Base-by-base conservation (phyloP, 1,140 invertebrate species). In the Panulirus ornatus region DNA sequence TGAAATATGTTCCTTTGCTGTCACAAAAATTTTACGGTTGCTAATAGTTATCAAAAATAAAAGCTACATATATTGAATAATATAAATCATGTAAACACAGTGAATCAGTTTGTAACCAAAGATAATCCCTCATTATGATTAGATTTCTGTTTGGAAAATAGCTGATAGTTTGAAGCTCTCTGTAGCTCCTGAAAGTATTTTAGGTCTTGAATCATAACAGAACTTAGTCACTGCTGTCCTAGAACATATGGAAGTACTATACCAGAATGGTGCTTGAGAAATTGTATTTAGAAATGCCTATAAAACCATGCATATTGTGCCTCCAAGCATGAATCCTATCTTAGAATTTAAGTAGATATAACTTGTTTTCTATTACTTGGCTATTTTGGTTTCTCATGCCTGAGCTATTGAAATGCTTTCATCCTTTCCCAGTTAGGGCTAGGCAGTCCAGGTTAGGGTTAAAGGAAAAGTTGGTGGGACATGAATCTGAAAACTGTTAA, bases 401-500 rank as follows among this genome's bases (percentile, higher is more conserved):
- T 76, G 36, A 76, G 16, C 70, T 76, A 42, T 73, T n/a, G 19
- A 42, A 22, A n/a, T 40, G 38, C 36, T 38, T 76, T 76, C 40
- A 76, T 44, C 73, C 42, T 30, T 27, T 38, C 30, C 42, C 30
- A 16, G 73, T 40, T 42, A 38, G 73, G 38, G 42, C 73, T 76
- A 38, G 73, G 73, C 73, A 44, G 73, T 76, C 73, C 73, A 76
- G 73, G 73, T 76, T 44, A 76, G 73, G 73, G 73, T 76, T 66
- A 66, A 66, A 66, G 16, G n/a, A 66, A 66, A 30, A 66, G n/a
- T 30, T 66, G n/a, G 22, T 8, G 27, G 22, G 58, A n/a, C n/a
- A n/a, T n/a, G n/a, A n/a, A n/a, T n/a, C n/a, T n/a, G n/a, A n/a
- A n/a, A n/a, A n/a, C n/a, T n/a, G n/a, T n/a, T n/a, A n/a, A n/a